Percentiles rank a stretch among this genome's conserved stretches.
phyloP scores from a whole-genome alignment of 2,113 vertebrate species.

The Strix aluco region DNA sequence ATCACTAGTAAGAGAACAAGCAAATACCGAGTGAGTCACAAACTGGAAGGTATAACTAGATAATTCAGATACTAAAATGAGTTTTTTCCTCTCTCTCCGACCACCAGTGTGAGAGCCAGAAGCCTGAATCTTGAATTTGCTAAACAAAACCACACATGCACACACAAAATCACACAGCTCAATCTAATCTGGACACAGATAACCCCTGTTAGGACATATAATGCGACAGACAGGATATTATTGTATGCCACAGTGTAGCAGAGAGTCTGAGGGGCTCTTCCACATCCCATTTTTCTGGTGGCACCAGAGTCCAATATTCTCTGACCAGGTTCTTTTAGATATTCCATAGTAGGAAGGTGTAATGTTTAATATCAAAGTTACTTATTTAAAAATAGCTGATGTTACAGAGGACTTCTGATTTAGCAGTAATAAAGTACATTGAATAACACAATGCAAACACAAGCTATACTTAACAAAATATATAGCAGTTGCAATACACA shows the following conservation, averaged over 20 bases:
- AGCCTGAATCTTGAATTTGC: not conserved
- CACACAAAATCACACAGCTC: not conserved
- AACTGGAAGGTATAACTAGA: not conserved
- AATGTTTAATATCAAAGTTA: not conserved
- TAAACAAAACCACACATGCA: not conserved
- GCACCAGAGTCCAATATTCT: not conserved
- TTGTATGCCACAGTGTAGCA: not conserved
- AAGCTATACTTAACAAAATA: not conserved
- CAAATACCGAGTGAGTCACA: not conserved
- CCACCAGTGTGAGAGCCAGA: not conserved
- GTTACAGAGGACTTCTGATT: not conserved
- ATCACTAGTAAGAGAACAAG: not conserved
- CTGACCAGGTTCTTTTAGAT: not conserved
- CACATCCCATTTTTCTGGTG: not conserved
- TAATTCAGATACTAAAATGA: not conserved
- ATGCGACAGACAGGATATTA: not conserved
- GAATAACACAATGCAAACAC: not conserved
- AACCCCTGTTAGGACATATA: not conserved
- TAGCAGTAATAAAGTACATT: not conserved
- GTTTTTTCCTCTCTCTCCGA: not conserved
- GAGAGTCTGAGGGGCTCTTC: not conserved
- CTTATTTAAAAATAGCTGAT: not conserved
- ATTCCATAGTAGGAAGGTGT: not conserved
- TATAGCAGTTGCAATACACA: not conserved
- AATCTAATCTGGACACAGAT: not conserved